phyloP scores from a whole-genome alignment of 2,797 vertebrate genomes.

The Microchirus variegatus region DNA sequence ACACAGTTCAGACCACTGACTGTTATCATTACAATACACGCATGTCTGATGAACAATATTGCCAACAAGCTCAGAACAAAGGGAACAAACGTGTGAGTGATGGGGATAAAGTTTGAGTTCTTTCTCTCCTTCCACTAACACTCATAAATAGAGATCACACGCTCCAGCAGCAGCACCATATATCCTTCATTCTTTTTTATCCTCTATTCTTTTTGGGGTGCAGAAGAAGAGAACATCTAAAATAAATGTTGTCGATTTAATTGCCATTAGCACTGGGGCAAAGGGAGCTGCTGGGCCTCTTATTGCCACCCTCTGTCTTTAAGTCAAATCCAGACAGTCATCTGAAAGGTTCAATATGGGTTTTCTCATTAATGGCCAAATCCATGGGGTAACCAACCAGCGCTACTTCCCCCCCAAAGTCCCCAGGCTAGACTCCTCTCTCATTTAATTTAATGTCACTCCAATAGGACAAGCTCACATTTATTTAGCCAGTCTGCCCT shows the following conservation, averaged over 20 bases:
- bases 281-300: conserved; percentile 64
- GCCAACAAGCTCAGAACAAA: conserved; percentile 81
- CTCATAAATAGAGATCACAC: conserved; percentile 81
- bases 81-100: conserved; percentile 72
- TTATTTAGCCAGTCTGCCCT: conserved; percentile 81
- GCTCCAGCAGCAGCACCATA: conserved; percentile 40
- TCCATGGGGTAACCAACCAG: conserved; percentile 76
- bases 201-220: conserved; percentile 76
- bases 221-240: conserved; percentile 71
- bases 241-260: conserved; percentile 83
- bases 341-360: conserved; percentile 83
- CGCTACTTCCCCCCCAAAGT: conserved; percentile 58
- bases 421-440: conserved; percentile 75
- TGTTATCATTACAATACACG: conserved; percentile 81
- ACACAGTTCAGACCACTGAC: conserved; percentile 68
- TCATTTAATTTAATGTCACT: conserved; percentile 89
- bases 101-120: conserved; percentile 63
- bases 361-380: conserved; percentile 85
- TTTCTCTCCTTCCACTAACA: conserved; percentile 66
- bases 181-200: conserved; percentile 79
- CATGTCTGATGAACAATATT: conserved; percentile 82
- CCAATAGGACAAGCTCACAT: conserved; percentile 85
- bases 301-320: conserved; percentile 75
- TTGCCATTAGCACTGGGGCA: conserved; percentile 80
- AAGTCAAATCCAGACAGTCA: conserved; percentile 81